These are phyloP conservation scores for Tragulus kanchil DNA, from an alignment of 2,113 vertebrate genomes.

Conservation along the genomic window DNA sequence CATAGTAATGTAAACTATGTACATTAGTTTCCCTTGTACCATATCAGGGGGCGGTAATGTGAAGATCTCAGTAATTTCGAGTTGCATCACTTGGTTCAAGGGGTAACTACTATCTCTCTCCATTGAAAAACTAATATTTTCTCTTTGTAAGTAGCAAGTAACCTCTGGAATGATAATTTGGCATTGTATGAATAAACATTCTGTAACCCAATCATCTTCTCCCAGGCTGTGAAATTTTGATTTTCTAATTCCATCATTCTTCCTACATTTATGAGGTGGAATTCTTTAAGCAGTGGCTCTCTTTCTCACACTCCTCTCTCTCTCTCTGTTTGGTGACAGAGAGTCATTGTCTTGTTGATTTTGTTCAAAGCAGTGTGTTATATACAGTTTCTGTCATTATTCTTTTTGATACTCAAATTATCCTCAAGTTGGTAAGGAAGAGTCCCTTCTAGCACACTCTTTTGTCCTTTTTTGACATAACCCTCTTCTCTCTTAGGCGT, in stretches of 20 bases:
- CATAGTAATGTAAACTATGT: background rate
- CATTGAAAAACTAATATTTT: background rate
- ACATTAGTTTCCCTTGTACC: background rate
- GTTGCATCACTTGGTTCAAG: background rate
- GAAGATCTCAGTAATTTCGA: background rate
- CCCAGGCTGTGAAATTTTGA: too few species aligned
- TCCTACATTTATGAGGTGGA: background rate
- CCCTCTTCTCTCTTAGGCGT: background rate
- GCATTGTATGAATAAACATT: background rate
- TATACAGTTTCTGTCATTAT: background rate
- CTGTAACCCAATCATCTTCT: background rate
- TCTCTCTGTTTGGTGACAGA: background rate
- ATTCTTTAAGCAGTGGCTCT: background rate
- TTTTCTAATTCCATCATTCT: background rate
- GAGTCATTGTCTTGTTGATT: background rate
- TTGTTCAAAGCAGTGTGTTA: background rate
- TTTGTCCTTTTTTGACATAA: background rate
- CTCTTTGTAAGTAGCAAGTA: background rate
- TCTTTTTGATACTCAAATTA: background rate
- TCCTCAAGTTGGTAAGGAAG: background rate
- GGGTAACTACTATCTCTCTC: background rate
- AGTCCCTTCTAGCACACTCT: background rate
- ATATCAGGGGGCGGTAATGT: background rate
- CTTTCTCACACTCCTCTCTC: background rate
- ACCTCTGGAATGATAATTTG: background rate